A percentile compares a stretch with the other conserved stretches of the same genome.
Evolutionary conservation across 2,888 invertebrate species (phyloP).

Genomic region (Leistus spinibarbis): DNA sequence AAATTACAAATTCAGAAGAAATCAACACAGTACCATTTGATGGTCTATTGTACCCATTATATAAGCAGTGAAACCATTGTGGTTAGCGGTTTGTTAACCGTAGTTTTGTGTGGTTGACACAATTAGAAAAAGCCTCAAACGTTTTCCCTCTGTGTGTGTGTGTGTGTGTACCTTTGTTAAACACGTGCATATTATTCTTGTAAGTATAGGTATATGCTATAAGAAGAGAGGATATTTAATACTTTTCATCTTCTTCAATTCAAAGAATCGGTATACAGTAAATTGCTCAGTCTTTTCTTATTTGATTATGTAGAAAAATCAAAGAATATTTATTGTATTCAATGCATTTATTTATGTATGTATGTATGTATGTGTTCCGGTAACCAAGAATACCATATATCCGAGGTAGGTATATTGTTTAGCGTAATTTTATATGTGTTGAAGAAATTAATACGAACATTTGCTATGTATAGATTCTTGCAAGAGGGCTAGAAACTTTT

Average conservation of each 20-base stretch:
- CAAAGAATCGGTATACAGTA: conserved; percentile 25
- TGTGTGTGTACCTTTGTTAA: neutral
- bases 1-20: neutral
- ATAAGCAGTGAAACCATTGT: neutral
- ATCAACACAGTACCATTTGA: neutral
- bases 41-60: neutral
- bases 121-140: neutral
- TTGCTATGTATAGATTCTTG: neutral
- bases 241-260: conserved; percentile 14
- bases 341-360: neutral
- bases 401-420: neutral
- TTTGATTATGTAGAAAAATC: conserved; percentile 10
- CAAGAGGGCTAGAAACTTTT: neutral
- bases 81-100: conserved; percentile 4
- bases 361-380: neutral
- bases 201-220: neutral
- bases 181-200: neutral
- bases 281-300: conserved; percentile 11
- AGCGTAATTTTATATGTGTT: neutral
- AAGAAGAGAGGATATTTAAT: conserved; percentile 15
- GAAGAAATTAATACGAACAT: neutral
- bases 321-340: conserved; percentile 2
- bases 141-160: neutral
- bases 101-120: conserved; percentile 3
- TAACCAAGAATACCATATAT: neutral